Conservation (phyloP, 2,797 vertebrate genomes). For the Pangasius krempfi region DNA sequence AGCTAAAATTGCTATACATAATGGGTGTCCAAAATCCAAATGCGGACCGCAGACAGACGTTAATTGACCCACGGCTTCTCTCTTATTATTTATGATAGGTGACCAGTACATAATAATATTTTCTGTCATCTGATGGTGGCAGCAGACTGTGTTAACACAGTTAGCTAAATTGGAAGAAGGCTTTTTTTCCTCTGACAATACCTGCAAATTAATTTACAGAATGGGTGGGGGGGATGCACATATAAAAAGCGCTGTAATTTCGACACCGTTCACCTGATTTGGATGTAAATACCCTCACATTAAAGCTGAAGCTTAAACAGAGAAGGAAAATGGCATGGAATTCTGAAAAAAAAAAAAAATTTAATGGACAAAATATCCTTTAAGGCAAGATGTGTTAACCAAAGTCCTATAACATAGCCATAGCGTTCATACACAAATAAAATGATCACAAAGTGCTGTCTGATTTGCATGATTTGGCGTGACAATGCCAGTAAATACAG, state of each 20-base stretch:
- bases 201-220: no score
- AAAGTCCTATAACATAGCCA: not conserved
- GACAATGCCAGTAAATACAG: not conserved
- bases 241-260: not conserved
- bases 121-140: no score
- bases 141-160: no score
- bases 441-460: not conserved
- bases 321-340: not conserved
- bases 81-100: no score
- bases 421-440: not conserved
- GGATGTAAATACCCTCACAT: not conserved
- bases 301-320: not conserved
- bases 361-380: not conserved
- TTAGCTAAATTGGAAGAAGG: no score
- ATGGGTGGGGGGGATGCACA: no score
- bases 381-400: not conserved
- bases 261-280: not conserved
- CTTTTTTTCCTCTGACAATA: no score
- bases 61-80: not conserved
- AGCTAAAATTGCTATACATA: not conserved
- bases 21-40: not conserved
- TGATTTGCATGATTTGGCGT: not conserved
- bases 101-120: no score
- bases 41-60: not conserved
- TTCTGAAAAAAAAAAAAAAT: not conserved